Percentiles rank a stretch among this genome's conserved stretches.
Conservation (phyloP, 2,888 invertebrate species). For the Lissocephala sabroskyi region DNA sequence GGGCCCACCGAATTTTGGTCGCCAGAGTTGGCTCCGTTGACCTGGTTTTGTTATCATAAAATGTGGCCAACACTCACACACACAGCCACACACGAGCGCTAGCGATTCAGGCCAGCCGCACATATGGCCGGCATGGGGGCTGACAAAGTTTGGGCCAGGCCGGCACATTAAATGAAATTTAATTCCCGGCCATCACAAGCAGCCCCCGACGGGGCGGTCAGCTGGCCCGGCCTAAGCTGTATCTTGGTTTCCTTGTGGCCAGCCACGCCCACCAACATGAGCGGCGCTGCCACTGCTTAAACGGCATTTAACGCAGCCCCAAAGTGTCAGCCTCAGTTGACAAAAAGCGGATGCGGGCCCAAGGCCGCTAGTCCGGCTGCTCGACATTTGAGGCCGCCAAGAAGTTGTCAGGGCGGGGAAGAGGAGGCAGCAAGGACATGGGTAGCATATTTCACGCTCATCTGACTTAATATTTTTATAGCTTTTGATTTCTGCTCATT, state of each 20-base stretch:
- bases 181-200: slow-evolving; percentile 60
- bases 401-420: slow-evolving; percentile 33
- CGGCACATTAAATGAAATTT: slow-evolving; percentile 61
- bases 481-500: slow-evolving; percentile 58
- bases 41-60: slow-evolving; percentile 59
- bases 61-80: slow-evolving; percentile 37
- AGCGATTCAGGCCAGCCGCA: no score
- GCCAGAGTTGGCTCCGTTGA: slow-evolving; percentile 32
- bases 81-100: slow-evolving; percentile 6
- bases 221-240: neutral
- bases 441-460: slow-evolving; percentile 49
- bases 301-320: slow-evolving; percentile 55
- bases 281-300: slow-evolving; percentile 53
- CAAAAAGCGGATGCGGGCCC: no score
- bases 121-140: slow-evolving; percentile 20
- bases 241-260: slow-evolving; percentile 41
- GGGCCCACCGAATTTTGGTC: no score
- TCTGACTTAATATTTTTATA: slow-evolving; percentile 61
- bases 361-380: slow-evolving; percentile 8
- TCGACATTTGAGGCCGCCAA: neutral
- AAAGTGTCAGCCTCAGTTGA: slow-evolving; percentile 17
- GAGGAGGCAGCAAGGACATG: neutral
- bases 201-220: slow-evolving; percentile 15
- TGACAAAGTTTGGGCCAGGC: slow-evolving; percentile 48
- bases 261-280: slow-evolving; percentile 21